Evolutionary conservation across 2,888 invertebrate species (phyloP).

Genomic region (Euspilapteryx auroguttella): DNA sequence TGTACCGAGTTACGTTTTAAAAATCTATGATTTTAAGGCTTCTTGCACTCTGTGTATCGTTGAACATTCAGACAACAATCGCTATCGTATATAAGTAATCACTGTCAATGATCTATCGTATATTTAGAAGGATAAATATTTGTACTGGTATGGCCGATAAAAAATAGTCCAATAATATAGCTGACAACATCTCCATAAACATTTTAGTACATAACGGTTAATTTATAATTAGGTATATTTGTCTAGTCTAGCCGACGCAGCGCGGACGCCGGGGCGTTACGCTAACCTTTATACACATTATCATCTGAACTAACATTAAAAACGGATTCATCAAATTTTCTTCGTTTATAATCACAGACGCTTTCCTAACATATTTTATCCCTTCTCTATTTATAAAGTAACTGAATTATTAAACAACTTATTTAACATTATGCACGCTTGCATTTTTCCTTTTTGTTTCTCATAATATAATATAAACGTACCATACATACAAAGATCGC

Average conservation of each 20-base stretch:
- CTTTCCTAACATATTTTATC: slow-evolving; percentile 54
- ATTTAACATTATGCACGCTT: background rate
- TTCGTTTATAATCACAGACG: slow-evolving; percentile 60
- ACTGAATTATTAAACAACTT: background rate
- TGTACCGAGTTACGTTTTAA: slow-evolving; percentile 45
- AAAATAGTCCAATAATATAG: slow-evolving; percentile 28
- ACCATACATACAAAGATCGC: slow-evolving; percentile 22
- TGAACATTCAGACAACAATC: slow-evolving; percentile 38
- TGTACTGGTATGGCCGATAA: slow-evolving; percentile 55
- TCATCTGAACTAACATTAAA: slow-evolving; percentile 36
- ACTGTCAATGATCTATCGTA: slow-evolving; percentile 35
- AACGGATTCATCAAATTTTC: slow-evolving; percentile 49
- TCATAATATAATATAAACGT: background rate
- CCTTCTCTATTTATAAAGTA: slow-evolving; percentile 16
- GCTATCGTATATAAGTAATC: slow-evolving; percentile 42
- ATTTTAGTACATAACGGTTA: background rate
- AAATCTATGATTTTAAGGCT: slow-evolving; percentile 60
- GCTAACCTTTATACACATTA: slow-evolving; percentile 32
- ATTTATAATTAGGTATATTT: too few species aligned
- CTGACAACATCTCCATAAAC: slow-evolving; percentile 19
- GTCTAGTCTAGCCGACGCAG: too few species aligned
- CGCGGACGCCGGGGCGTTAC: too few species aligned
- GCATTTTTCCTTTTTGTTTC: background rate
- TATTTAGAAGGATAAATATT: slow-evolving; percentile 45
- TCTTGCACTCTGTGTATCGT: slow-evolving; percentile 27